Evolutionary conservation across 2,797 vertebrate species (phyloP), one percentile per base, ranked within the genome.

Genomic region (Cossypha heuglini): DNA sequence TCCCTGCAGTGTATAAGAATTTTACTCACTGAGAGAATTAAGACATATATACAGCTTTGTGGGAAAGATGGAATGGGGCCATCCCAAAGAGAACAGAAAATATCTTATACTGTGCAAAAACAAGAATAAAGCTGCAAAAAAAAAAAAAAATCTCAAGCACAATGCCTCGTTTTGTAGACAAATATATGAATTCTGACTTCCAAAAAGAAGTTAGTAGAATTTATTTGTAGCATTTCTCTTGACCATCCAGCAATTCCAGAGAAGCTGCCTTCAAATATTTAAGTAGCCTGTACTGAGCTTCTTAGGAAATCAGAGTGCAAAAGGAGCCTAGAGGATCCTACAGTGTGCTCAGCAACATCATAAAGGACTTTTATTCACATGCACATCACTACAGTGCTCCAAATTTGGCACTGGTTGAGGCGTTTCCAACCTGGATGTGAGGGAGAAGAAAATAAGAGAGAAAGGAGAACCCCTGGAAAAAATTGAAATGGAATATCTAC

Each of bases 1-100:
- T 81, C 19, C 22, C 3, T 1, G 3, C 29, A 85, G 14, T 2
- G 0, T 11, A 24, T 15, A 46, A 71, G 7, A 5, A 37, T 40
- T 80, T 76, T 57, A 8, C 19, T 74, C n/a, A 28, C 15, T 59
- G 38, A 17, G 28, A 68, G 20, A 57, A 80, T 10, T 9, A 83
- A 83, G 7, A 19, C 7, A 20, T 11, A 24, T 11, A 25, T 9
- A 9, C 4, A 81, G 9, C 9, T 55, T 58, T 37, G 15, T 25
- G 19, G 22, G 26, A 59, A 69, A 31, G 31, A n/a, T 1, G 3
- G 55, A 58, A 66, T 26, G 31, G 2, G 18, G 8, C 13, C 1
- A 0, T 59, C 18, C 20, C 37, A 66, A 72, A 57, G 16, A 59
- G 10, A 40, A 21, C 2, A 58, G 12, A 48, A 74, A 77, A 68